Conservation (phyloP, 2,888 invertebrate species). For the Lacanobia wlatinum region DNA sequence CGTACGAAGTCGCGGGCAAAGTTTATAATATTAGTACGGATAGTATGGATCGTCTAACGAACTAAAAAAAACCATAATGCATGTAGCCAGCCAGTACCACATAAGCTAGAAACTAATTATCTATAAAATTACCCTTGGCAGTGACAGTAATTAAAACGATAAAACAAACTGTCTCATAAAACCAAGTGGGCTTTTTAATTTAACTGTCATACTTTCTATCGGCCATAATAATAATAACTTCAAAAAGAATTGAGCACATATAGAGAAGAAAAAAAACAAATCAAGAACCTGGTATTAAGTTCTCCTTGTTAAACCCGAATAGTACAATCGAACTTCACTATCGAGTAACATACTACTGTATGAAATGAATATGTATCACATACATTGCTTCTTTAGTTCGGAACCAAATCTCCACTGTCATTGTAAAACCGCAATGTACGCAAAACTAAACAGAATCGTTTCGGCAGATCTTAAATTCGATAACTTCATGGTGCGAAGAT, state of each 20-base stretch:
- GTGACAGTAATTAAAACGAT: constrained; percentile 36
- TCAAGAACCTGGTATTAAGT: constrained; percentile 65
- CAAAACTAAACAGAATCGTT: neutral
- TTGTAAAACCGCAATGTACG: constrained; percentile 63
- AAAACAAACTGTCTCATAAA: constrained; percentile 10
- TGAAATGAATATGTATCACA: constrained; percentile 2
- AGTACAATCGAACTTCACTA: constrained; percentile 73
- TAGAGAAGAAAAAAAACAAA: constrained; percentile 75
- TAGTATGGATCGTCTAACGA: neutral
- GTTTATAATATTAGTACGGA: no score
- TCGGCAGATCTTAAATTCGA: constrained; percentile 21
- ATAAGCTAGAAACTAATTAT: constrained; percentile 4
- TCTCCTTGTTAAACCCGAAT: constrained; percentile 65
- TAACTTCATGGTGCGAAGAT: constrained; percentile 69
- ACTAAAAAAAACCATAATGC: neutral
- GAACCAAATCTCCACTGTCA: rapidly evolving
- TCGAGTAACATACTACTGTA: constrained; percentile 45
- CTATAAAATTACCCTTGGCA: constrained; percentile 30
- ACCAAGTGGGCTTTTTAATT: constrained; percentile 30
- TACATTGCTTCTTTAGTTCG: constrained; percentile 66
- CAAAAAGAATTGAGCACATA: constrained; percentile 74
- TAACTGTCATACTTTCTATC: constrained; percentile 61
- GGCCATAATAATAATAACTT: constrained; percentile 66
- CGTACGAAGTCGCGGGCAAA: no score
- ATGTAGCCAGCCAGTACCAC: neutral